Conservation (phyloP, 2,113 vertebrate species). For the Lophotis ruficrista region DNA sequence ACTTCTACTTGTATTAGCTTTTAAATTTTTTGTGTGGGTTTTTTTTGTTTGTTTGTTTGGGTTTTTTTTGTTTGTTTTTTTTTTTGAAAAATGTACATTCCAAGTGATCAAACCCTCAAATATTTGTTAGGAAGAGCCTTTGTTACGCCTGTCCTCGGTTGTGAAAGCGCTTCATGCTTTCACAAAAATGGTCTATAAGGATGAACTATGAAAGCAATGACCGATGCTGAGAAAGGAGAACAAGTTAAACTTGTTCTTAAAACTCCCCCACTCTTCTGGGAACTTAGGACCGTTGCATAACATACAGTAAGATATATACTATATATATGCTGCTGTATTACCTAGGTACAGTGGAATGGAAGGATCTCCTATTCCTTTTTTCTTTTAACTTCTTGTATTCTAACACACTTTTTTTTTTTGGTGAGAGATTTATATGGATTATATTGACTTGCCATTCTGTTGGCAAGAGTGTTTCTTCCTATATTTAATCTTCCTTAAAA, state of each 20-base stretch:
- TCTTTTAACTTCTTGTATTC: not conserved
- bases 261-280: not conserved
- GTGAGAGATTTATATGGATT: not conserved
- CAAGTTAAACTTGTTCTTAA: slow-evolving; percentile 20
- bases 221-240: not conserved
- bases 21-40: not conserved
- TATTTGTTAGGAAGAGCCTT: not conserved
- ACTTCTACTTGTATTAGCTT: not conserved
- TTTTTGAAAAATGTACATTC: not conserved
- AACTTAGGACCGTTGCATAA: not conserved
- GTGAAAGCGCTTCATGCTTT: not conserved
- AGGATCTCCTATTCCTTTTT: not conserved
- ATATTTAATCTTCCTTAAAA: slow-evolving; percentile 39
- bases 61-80: not conserved
- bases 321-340: not conserved
- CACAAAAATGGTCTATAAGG: not conserved
- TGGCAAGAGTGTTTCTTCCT: not conserved
- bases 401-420: not conserved
- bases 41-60: not conserved
- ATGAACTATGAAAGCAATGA: not conserved
- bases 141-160: not conserved
- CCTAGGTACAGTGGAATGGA: not conserved
- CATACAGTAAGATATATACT: not conserved
- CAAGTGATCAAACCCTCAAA: not conserved
- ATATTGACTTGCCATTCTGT: not conserved